Evolutionary conservation across 1,140 invertebrate species (phyloP), one percentile per base, ranked within the genome.

Genomic region (Subanguina moxae): DNA sequence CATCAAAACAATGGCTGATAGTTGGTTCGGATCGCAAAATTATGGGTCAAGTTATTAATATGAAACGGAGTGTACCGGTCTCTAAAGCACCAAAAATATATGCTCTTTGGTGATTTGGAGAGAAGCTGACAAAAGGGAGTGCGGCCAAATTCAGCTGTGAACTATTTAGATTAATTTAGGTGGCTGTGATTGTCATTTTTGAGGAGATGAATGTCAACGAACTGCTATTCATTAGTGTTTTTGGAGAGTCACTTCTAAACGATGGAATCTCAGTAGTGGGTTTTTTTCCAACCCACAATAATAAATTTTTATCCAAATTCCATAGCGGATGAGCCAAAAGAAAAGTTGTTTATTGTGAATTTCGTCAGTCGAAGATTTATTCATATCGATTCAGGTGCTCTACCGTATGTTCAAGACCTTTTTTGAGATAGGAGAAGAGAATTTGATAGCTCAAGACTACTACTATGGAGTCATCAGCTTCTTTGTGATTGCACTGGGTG

Each of bases 201-300:
- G 94, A 98, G 84, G 95, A 98, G 85, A 94, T 82, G 21, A 67
- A 76, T 79, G 94, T 98, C 70, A 94, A 98, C 84, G 93, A 92
- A n/a, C 90, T 97, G 7, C 85, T 97, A 0, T 96, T 97, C 85
- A 97, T 97, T 93, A 90, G 97, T 84, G 93, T 97, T 0, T 96
- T 97, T 87, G 94, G 94, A 32, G 94, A 97, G 83, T 94, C 92
- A 80, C 94, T 97, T 76, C 84, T 97, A 0, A 97, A 98, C 84
- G 94, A 97, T 87, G 94, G 94, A 8, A 72, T 76, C 13, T 38
- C 74, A n/a, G 72, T 71, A 30, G 72, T 77, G 21, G 65, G 71
- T 66, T 8, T 21, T 13, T 1, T 25, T 23, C 23, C 25, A 17
- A 45, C n/a, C 3, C 48, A 19, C 23, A n/a, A 7, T 19, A 17